Evolutionary conservation across 1,140 invertebrate species (phyloP), one percentile per base, ranked within the genome.

Genomic region (Dinoponera quadriceps): DNA sequence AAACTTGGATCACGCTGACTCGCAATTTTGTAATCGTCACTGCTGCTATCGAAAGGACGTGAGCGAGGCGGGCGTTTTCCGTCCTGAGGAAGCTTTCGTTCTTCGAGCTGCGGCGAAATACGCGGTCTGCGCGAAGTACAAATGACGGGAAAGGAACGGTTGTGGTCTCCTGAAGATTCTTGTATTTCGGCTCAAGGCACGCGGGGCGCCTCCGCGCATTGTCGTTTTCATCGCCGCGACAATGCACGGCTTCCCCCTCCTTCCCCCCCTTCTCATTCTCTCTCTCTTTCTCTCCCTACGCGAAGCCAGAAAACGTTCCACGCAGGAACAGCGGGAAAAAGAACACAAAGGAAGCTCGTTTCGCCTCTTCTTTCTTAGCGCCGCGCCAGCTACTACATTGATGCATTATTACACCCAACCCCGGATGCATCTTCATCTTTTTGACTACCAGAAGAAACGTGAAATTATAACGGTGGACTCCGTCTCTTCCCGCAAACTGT

Each of bases 401-500:
- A 80, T 69, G 33, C 65, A 22, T 80, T 69, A 80, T 80, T 80
- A 80, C 65, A 44, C 25, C 33, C 63, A 14, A 22, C 49, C 38
- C n/a, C 33, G 65, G 75, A 71, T 71, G 51, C 22, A 27, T 71
- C 75, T 55, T 80, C 75, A 71, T 80, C 65, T 71, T 80, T 71
- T 69, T 71, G 65, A 71, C 65, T 80, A 14, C n/a, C 22, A 69
- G 51, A 80, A 80, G 33, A 71, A 71, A 71, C 54, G 51, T 27
- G 65, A 57, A 80, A 80, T 80, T 80, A 80, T 44, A 44, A 51
- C 16, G 18, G 33, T 1, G 5, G 20, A 22, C 33, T 71, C 65
- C 33, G 38, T 69, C n/a, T 78, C 62, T 66, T 38, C 14, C 22
- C 16, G 65, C 11, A 14, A 78, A 65, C 14, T 22, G n/a, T 29